These are phyloP conservation scores for Elachura formosa DNA, from an alignment of 2,113 vertebrate species.

Conservation along the genomic window DNA sequence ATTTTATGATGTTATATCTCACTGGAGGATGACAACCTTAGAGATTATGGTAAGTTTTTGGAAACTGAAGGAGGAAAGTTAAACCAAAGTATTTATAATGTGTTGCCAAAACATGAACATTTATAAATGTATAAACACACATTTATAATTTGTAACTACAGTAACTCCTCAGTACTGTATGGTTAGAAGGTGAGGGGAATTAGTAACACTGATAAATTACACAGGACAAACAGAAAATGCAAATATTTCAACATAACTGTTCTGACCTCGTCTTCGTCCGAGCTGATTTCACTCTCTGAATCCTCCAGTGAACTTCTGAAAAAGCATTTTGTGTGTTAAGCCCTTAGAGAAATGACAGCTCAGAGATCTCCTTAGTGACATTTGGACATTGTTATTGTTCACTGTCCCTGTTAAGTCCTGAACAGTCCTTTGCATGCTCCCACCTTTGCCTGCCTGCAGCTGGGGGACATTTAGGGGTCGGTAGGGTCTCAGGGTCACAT, in stretches of 20 bases:
- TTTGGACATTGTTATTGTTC: not conserved
- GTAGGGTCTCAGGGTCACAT: not conserved
- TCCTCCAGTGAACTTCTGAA: slow-evolving; percentile 20
- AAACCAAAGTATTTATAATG: not conserved
- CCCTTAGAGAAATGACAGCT: not conserved
- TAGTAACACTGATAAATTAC: not conserved
- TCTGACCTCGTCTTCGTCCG: slow-evolving; percentile 43
- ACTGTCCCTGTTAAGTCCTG: not conserved
- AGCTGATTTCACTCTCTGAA: not conserved
- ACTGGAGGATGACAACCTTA: not conserved
- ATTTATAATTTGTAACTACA: not conserved
- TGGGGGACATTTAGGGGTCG: not conserved
- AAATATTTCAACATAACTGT: not conserved
- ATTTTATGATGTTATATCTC: not conserved
- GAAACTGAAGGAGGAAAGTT: not conserved
- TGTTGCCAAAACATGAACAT: not conserved
- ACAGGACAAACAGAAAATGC: not conserved
- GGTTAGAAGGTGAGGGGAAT: not conserved
- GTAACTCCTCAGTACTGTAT: not conserved
- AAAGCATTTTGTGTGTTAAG: slow-evolving; percentile 4
- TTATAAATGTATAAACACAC: not conserved
- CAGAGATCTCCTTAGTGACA: not conserved
- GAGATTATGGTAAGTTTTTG: not conserved
- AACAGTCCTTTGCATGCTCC: not conserved
- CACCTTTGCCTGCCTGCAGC: not conserved